These are phyloP conservation scores for Ceratoteleas bidentatus DNA, from an alignment of 1,140 invertebrate genomes.

Conservation along the genomic window DNA sequence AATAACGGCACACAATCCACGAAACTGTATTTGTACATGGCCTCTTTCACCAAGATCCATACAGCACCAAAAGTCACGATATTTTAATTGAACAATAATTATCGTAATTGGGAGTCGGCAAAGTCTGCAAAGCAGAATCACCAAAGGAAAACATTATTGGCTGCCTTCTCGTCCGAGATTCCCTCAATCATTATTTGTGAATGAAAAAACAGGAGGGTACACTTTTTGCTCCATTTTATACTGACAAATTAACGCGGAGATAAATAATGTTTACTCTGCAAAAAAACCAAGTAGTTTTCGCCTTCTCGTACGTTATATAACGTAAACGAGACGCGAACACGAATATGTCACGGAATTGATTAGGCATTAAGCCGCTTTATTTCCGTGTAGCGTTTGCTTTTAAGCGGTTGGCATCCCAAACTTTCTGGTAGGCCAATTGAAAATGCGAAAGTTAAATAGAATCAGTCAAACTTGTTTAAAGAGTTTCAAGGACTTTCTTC, in stretches of 20 bases:
- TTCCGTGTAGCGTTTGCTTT: conserved; percentile 61
- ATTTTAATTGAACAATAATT: conserved; percentile 40
- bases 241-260: neutral
- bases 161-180: neutral
- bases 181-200: neutral
- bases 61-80: neutral
- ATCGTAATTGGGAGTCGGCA: conserved; percentile 15
- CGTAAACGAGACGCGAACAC: conserved; percentile 36
- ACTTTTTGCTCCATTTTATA: neutral
- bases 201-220: conserved; percentile 4
- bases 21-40: conserved; percentile 26
- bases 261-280: neutral
- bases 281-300: neutral
- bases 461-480: conserved; percentile 72
- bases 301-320: conserved; percentile 13
- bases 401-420: conserved; percentile 53
- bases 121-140: neutral
- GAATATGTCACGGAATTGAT: conserved; percentile 55
- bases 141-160: conserved; percentile 8
- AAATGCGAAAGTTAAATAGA: conserved; percentile 74
- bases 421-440: conserved; percentile 61
- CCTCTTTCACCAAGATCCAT: conserved; percentile 3
- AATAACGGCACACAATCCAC: conserved; percentile 46
- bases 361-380: conserved; percentile 57
- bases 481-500: conserved; percentile 67